Evolutionary conservation across 1,140 invertebrate species (phyloP).

Genomic region (Lasioglossum albipes): DNA sequence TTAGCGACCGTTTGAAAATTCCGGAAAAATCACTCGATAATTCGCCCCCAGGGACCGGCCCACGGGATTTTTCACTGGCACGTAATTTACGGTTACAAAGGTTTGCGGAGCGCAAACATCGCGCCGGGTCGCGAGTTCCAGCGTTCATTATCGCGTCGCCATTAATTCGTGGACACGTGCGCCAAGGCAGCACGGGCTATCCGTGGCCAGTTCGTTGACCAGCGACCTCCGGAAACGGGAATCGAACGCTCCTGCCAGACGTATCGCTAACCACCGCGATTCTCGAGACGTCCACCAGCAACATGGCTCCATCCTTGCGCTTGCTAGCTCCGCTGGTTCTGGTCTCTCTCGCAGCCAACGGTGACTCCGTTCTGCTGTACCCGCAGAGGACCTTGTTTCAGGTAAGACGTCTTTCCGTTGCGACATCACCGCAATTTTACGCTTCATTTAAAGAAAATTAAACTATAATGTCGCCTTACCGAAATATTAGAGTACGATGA

Average conservation of each 20-base stretch:
- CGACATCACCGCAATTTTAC: too few relatives aligned
- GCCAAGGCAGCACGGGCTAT: slow-evolving; percentile 12
- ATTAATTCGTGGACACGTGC: slow-evolving; percentile 40
- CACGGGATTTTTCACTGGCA: slow-evolving; percentile 21
- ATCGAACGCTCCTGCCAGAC: slow-evolving; percentile 28
- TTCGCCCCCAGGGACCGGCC: background rate
- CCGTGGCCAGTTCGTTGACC: slow-evolving; percentile 52
- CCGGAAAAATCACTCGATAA: background rate
- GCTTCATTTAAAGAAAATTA: too few relatives aligned
- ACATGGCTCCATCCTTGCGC: background rate
- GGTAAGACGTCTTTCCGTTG: slow-evolving; percentile 15
- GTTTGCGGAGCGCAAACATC: slow-evolving; percentile 43
- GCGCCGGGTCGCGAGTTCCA: slow-evolving; percentile 7
- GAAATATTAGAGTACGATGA: too few relatives aligned
- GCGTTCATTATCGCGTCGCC: slow-evolving; percentile 53
- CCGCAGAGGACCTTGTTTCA: slow-evolving; percentile 40
- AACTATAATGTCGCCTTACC: too few relatives aligned
- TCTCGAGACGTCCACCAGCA: background rate
- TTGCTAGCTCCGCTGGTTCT: too few relatives aligned
- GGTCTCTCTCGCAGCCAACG: background rate
- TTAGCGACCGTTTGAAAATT: background rate
- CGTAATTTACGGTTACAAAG: slow-evolving; percentile 33
- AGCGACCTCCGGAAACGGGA: slow-evolving; percentile 23
- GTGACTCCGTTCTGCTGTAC: slow-evolving; percentile 36
- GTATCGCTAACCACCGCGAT: background rate